Base-by-base conservation (phyloP, 2,113 vertebrate genomes). In the Eubucco bourcierii region DNA sequence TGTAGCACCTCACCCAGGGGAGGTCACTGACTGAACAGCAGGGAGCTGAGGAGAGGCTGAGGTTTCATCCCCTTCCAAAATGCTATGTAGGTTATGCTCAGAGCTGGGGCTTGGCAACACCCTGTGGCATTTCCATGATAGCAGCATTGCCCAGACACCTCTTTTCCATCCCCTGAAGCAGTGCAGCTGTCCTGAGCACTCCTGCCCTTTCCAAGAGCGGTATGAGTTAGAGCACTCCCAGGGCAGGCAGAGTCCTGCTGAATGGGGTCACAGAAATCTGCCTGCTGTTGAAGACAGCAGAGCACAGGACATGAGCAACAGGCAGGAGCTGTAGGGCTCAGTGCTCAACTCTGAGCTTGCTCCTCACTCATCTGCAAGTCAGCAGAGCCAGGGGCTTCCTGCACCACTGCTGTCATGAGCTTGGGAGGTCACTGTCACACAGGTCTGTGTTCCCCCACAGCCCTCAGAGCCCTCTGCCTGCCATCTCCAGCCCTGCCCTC, bases 301-400 rank as follows among this genome's bases (percentile, higher is more conserved):
- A 89, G 78, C 80, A 52, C 34, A 55, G 73, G 44, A 46, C 44
- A 46, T 46, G 44, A 91, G 72, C 55, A 75, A 83, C 31, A 61
- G 29, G 68, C 81, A 79, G 1, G 39, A 94, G 90, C 84, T 89
- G 72, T 84, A 93, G 86, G 15, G 2, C 56, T 68, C 84, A 55
- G 27, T 68, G 73, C 63, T 91, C 87, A 97, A 67, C 88, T 87
- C 52, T 68, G 37, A 39, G 75, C 72, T 91, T 83, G 65, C 64
- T 91, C 55, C 60, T 95, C 82, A 56, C 85, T 95, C 87, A 60
- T 93, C 68, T 75, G 64, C 88, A 82, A 79, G 91, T 81, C 92
- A 95, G 89, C 87, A 93, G 76, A 84, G 83, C 41, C 56, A 71
- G 84, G 73, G 31, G 72, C 15, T 91, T 74, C 63, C 73, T 91